Percentiles rank a stretch among this genome's conserved stretches.
These are phyloP conservation scores for Neolamprologus toae DNA, from an alignment of 2,113 vertebrate genomes.

Conservation along the genomic window DNA sequence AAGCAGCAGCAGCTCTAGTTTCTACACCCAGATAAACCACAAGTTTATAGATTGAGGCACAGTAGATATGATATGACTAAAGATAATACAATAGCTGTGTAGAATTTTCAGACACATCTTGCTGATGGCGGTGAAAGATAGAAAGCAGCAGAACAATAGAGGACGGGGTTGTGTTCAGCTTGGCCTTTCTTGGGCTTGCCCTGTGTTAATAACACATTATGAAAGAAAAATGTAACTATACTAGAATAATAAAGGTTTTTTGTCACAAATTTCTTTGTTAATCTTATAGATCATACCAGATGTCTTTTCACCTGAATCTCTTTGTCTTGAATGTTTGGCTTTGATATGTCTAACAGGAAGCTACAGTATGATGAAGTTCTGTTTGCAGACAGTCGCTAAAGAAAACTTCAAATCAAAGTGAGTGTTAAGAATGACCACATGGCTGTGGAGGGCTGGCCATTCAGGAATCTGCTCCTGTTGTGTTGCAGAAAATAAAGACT, in stretches of 20 bases:
- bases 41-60: neutral
- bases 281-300: neutral
- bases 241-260: neutral
- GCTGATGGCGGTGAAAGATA: neutral
- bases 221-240: neutral
- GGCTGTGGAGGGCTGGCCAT: neutral
- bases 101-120: neutral
- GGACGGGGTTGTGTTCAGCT: neutral
- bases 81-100: neutral
- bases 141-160: neutral
- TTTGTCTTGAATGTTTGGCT: neutral
- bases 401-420: neutral
- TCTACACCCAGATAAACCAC: neutral
- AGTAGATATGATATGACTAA: neutral
- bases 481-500: constrained; percentile 20
- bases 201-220: neutral
- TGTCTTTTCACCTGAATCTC: neutral
- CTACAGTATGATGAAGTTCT: neutral
- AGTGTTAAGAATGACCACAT: neutral
- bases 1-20: neutral
- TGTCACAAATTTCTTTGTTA: neutral
- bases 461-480: constrained; percentile 19
- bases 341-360: neutral
- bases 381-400: neutral
- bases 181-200: neutral